These are phyloP conservation scores for Phymatocera aterrima DNA, from an alignment of 2,888 invertebrate species.

Conservation along the genomic window DNA sequence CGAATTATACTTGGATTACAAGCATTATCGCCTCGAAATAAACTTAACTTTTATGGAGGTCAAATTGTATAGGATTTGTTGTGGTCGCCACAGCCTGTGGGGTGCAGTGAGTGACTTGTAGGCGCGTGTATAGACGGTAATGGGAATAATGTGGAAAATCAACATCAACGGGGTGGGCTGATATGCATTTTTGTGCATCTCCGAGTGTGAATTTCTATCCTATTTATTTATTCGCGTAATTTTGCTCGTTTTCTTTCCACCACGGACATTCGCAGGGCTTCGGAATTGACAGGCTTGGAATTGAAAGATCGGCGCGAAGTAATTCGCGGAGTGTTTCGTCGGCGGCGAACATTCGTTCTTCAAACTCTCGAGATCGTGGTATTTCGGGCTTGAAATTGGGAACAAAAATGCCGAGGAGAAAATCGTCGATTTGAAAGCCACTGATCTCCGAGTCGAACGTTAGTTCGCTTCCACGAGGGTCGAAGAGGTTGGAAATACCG, in stretches of 20 bases:
- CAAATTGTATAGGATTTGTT: constrained; percentile 64
- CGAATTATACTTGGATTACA: constrained; percentile 75
- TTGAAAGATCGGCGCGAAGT: too few relatives aligned
- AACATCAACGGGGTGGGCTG: not conserved
- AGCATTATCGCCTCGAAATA: constrained; percentile 73
- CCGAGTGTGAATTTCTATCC: too few relatives aligned
- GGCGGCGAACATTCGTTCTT: too few relatives aligned
- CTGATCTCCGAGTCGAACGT: not conserved
- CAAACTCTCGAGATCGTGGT: too few relatives aligned
- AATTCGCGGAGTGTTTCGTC: too few relatives aligned
- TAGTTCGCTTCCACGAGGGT: too few relatives aligned
- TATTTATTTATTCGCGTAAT: too few relatives aligned
- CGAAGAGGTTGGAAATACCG: not conserved
- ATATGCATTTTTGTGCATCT: too few relatives aligned
- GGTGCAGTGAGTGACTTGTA: not conserved
- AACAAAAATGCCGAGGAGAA: not conserved
- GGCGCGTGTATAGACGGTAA: not conserved
- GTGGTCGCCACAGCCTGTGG: not conserved
- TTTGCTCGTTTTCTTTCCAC: too few relatives aligned
- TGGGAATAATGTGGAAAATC: not conserved
- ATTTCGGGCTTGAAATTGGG: too few relatives aligned
- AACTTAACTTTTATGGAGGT: constrained; percentile 73
- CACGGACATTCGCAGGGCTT: too few relatives aligned
- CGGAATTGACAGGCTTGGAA: too few relatives aligned
- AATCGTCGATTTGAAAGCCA: not conserved